Evolutionary conservation across 2,113 vertebrate genomes (phyloP).

Genomic region (Alligator mississippiensis): DNA sequence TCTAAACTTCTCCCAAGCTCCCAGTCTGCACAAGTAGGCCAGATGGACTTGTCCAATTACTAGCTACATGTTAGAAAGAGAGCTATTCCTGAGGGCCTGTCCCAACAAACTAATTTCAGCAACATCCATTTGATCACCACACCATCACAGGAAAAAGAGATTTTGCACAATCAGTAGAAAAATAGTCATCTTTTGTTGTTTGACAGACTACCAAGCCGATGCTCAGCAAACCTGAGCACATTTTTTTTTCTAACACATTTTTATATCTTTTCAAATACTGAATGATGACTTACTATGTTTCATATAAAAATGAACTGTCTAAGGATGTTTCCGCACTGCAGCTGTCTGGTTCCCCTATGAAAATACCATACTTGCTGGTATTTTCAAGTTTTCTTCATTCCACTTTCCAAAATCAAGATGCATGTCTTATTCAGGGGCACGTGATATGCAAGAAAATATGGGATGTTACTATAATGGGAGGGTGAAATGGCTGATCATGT

Average conservation of each 20-base stretch:
- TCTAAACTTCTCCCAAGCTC: background rate
- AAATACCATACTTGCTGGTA: too few relatives aligned
- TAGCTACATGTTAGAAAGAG: background rate
- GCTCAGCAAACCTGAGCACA: rapidly evolving
- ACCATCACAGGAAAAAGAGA: background rate
- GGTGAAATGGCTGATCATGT: too few relatives aligned
- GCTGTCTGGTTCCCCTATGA: too few relatives aligned
- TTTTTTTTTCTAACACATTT: background rate
- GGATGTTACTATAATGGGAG: background rate
- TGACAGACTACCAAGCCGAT: background rate
- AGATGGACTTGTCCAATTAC: background rate
- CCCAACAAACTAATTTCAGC: rapidly evolving
- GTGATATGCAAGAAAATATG: too few relatives aligned
- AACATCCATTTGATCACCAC: background rate
- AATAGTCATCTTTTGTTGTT: background rate
- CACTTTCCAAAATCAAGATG: too few relatives aligned
- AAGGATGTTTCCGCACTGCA: background rate
- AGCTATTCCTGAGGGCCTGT: background rate
- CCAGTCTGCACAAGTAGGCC: rapidly evolving
- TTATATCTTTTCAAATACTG: background rate
- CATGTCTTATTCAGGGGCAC: too few relatives aligned
- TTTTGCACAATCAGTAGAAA: background rate
- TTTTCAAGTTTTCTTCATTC: too few relatives aligned
- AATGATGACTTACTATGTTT: background rate
- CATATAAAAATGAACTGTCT: too few relatives aligned